A percentile compares a stretch with the other conserved stretches of the same genome.
These are phyloP conservation scores for Periphyllus acericola DNA, from an alignment of 2,888 invertebrate species.

Conservation along the genomic window DNA sequence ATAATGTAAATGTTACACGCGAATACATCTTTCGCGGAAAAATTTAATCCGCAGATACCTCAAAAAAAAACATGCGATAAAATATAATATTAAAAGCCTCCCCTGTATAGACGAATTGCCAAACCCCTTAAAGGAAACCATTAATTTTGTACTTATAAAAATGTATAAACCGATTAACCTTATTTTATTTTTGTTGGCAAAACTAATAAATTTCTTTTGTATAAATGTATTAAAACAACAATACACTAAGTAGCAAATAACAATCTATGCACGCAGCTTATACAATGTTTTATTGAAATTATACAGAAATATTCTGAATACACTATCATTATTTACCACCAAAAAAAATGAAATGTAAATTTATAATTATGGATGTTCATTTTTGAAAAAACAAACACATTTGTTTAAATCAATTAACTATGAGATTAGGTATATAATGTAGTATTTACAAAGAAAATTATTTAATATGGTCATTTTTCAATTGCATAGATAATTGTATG, in stretches of 20 bases:
- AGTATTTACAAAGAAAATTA: no score
- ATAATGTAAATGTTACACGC: background rate
- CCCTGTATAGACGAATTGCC: background rate
- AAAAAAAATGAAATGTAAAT: background rate
- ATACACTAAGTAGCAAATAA: background rate
- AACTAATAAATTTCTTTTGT: background rate
- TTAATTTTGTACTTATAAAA: conserved; percentile 32
- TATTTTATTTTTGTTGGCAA: background rate
- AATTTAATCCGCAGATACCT: background rate
- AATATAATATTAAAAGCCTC: background rate
- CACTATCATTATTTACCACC: background rate
- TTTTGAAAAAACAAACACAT: background rate
- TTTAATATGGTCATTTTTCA: background rate
- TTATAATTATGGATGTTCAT: background rate
- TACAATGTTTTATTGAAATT: background rate
- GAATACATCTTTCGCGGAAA: conserved; percentile 18
- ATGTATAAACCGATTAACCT: background rate
- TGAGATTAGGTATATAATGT: background rate
- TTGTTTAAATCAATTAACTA: no score
- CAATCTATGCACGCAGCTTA: background rate
- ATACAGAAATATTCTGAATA: background rate
- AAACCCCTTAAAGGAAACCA: background rate
- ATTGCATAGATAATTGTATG: background rate
- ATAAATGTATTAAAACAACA: background rate
- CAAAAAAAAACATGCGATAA: background rate